Evolutionary conservation across 2,113 vertebrate species (phyloP).

Genomic region (Micronycteris hirsuta): DNA sequence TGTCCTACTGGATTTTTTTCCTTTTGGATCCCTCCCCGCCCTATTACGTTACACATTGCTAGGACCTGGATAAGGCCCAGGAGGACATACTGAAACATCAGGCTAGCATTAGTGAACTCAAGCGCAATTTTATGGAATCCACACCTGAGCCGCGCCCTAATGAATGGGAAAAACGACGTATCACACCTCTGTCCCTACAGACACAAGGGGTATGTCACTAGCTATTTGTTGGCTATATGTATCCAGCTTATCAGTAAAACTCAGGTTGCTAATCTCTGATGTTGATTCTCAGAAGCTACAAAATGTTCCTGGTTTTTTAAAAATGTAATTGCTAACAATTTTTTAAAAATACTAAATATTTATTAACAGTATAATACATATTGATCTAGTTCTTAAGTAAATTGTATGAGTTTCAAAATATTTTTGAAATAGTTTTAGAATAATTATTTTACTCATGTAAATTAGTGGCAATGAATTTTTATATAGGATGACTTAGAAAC

Average conservation of each 20-base stretch:
- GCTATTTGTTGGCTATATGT: conserved; percentile 65
- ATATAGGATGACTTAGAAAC: not conserved
- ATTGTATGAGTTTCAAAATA: conserved; percentile 34
- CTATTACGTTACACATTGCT: conserved; percentile 80
- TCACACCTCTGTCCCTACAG: conserved; percentile 90
- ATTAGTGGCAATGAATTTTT: not conserved
- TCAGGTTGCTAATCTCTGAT: conserved; percentile 29
- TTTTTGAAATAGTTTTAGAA: conserved; percentile 33
- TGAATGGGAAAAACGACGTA: conserved; percentile 99
- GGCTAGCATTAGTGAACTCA: conserved; percentile 99
- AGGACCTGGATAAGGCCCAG: conserved; percentile 99
- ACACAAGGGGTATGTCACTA: conserved; percentile 94
- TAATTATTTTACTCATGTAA: not conserved
- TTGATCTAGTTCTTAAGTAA: conserved; percentile 30
- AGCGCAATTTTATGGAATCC: conserved; percentile 99
- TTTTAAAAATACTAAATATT: conserved; percentile 73
- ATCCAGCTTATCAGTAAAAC: conserved; percentile 39
- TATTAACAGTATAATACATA: conserved; percentile 70
- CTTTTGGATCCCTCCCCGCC: conserved; percentile 77
- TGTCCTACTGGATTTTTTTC: conserved; percentile 74
- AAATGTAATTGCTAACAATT: conserved; percentile 53
- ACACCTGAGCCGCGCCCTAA: conserved; percentile 95
- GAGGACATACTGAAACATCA: conserved; percentile 99
- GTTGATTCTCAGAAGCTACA: conserved; percentile 43
- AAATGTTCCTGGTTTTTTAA: not conserved